These are phyloP conservation scores for Electrophaes corylata DNA, from an alignment of 2,888 invertebrate species.

Conservation along the genomic window DNA sequence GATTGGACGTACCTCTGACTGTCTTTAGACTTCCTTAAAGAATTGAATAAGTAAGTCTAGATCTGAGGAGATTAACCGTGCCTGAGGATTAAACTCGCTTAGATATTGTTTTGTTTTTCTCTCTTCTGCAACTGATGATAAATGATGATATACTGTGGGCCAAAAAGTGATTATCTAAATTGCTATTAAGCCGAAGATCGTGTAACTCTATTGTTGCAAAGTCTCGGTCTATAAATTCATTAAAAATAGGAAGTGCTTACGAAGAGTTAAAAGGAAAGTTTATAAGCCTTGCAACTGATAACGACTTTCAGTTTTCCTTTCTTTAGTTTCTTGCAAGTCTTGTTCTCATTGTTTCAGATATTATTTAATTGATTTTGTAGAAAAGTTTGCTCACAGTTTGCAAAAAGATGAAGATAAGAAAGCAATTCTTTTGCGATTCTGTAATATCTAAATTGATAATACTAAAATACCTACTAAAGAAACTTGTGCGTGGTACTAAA, in stretches of 20 bases:
- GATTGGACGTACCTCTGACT: no score
- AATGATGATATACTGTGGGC: neutral
- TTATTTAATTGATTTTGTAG: neutral
- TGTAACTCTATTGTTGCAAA: conserved; percentile 37
- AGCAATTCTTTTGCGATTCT: no score
- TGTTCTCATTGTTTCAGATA: neutral
- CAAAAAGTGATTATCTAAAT: neutral
- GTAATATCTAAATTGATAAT: no score
- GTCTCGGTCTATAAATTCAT: conserved; percentile 54
- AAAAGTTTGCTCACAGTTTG: no score
- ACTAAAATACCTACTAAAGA: no score
- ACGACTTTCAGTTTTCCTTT: conserved; percentile 32
- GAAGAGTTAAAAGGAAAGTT: conserved; percentile 48
- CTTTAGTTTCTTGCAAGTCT: conserved; percentile 1
- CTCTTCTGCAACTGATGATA: no score
- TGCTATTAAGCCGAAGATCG: neutral
- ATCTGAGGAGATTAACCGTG: no score
- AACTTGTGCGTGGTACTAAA: no score
- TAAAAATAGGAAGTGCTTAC: conserved; percentile 53
- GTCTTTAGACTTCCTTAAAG: no score
- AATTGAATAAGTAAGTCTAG: no score
- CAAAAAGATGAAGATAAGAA: no score
- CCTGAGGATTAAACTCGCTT: neutral
- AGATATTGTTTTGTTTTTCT: neutral
- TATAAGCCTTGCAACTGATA: conserved; percentile 53